Evolutionary conservation across 2,888 invertebrate genomes (phyloP), one percentile per base, ranked within the genome.

Genomic region (Pegoplata infirma): DNA sequence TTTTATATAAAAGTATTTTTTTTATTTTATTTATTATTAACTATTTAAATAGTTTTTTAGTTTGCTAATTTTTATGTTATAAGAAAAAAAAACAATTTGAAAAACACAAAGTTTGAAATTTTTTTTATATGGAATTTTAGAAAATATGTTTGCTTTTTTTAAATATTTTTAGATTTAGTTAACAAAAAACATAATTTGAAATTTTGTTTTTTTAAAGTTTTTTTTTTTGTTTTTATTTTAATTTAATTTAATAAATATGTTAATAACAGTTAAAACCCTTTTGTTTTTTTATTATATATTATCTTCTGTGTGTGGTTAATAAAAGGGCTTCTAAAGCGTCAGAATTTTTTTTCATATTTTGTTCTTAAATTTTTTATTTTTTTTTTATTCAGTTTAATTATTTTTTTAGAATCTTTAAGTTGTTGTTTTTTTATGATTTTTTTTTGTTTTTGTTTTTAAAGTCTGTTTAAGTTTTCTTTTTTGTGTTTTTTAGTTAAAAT

Each of bases 271-370:
- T 77, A 77, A 77, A 77, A 73, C 77, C 77, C 77, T 73, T 77
- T 67, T 72, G 5, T 63, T 63, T 53, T 46, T 68, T 25, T 63
- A 21, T 63, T 56, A 56, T 56, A 40, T 64, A 7, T 36, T 63
- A 59, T 19, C 10, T 63, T 73, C 73, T 58, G 8, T 67, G 53
- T 58, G 51, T 73, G 58, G 44, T 73, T 80, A 74, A 78, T 81
- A 74, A 80, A 79, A 77, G 81, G 79, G 80, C 79, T 76, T 76
- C 80, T 80, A 80, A 80, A 76, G 77, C 77, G 77, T 77, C 77
- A 68, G 77, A 77, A 76, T 81, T 73, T 76, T 69, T 47, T 51
- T 72, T 40, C 44, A 21, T 61, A 16, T 78, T 53, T 66, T 49
- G 17, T 67, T 68, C 63, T 61, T 76, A 74, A 46, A 72, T 72